Evolutionary conservation across 1,140 invertebrate species (phyloP), one percentile per base, ranked within the genome.

Genomic region (Pogonomyrmex californicus): DNA sequence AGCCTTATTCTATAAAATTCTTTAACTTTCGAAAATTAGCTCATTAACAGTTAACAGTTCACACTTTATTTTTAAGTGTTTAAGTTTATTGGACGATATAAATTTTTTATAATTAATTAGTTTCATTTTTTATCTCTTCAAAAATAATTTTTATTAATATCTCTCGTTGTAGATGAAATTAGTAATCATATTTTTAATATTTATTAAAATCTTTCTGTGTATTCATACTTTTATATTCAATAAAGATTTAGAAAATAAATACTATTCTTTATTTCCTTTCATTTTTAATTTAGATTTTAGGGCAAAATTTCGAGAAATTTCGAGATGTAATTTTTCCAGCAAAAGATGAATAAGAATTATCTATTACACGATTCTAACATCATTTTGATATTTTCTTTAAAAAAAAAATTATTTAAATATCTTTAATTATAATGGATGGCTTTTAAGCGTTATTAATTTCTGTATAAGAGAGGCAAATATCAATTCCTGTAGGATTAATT

Each of bases 241-340:
- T 36, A 60, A 30, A 41, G 3, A 14, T 58, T 23, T 14, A 23
- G 38, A 54, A 54, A 23, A 75, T 38, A 10, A 51, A 12, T 36
- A 33, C 4, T 1, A 56, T 6, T 58, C 23, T 60, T 36, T 30
- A 23, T 0, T 75, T 30, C 41, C 12, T 58, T 58, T 51, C 30
- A 58, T 41, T n/a, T 58, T 58, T 58, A 75, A 75, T 75, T 33
- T 75, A 58, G 58, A 58, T 75, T 58, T 9, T 41, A 75, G 56
- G 36, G 49, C 51, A 58, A 76, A 23, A 6, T 58, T 41, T 54
- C n/a, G 58, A 60, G n/a, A 41, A 76, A 23, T 23, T 23, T 23
- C 23, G 12, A 14, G 1, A 58, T 23, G 17, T 17, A 3, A 73
- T 54, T 73, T 38, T 75, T 76, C 33, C 7, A 58, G 23, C 12